Conservation (phyloP, 2,888 invertebrate species). For the Rapana venosa region DNA sequence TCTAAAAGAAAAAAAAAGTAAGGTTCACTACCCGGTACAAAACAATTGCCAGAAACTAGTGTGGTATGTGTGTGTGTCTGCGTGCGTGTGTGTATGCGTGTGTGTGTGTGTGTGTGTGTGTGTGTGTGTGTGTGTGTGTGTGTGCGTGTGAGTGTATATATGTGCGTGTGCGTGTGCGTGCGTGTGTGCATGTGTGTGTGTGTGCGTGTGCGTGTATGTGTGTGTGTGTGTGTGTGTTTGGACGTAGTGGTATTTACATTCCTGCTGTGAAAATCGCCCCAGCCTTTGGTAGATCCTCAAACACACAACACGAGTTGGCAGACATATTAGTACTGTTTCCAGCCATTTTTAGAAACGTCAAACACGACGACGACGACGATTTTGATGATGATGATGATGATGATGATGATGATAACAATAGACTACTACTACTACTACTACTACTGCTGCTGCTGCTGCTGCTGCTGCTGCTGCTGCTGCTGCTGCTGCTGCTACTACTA, state of each 20-base stretch:
- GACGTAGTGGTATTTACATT: not conserved
- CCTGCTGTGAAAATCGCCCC: not conserved
- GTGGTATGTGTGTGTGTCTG: not conserved
- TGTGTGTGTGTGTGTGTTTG: not conserved
- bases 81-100: not conserved
- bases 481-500: not conserved
- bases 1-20: too few relatives aligned
- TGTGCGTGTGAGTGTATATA: too few relatives aligned
- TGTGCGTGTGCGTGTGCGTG: not conserved
- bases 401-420: not conserved
- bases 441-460: not conserved
- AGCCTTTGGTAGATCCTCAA: too few relatives aligned
- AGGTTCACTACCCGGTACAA: not conserved
- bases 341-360: not conserved
- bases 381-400: not conserved
- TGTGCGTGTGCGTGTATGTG: not conserved
- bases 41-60: not conserved
- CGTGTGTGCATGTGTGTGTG: not conserved
- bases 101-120: not conserved
- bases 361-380: conserved; percentile 37
- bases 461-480: not conserved
- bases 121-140: not conserved
- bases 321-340: not conserved
- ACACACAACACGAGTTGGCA: not conserved
- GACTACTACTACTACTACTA: not conserved